Conservation (phyloP, 2,888 invertebrate species). For the Ectobius pallidus region DNA sequence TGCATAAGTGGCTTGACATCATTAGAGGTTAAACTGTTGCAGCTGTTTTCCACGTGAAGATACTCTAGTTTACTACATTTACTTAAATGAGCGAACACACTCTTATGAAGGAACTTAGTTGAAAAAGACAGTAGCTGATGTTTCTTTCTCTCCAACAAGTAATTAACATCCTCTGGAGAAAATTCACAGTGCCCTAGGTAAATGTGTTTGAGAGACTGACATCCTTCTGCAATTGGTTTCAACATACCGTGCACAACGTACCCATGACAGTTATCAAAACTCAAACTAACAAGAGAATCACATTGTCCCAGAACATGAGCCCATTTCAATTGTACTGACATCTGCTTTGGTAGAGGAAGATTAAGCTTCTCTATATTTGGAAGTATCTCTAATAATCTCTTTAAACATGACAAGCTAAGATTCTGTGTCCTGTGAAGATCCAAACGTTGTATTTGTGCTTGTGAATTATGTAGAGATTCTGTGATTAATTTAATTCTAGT, state of each 20-base stretch:
- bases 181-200: conserved; percentile 3
- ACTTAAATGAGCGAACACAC: background rate
- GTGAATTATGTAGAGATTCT: background rate
- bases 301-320: background rate
- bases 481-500: background rate
- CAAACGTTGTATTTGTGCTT: background rate
- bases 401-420: background rate
- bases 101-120: background rate
- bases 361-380: background rate
- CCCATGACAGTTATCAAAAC: background rate
- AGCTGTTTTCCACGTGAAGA: background rate
- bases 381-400: background rate
- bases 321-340: background rate
- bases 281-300: background rate
- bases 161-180: background rate
- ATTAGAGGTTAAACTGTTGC: background rate
- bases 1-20: background rate
- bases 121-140: background rate
- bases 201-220: background rate
- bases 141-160: conserved; percentile 17
- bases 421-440: background rate
- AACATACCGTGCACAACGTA: conserved; percentile 2
- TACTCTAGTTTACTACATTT: background rate
- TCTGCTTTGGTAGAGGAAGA: background rate
- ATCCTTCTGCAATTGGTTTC: conserved; percentile 14